Conservation (phyloP, 2,797 vertebrate genomes). For the Scomberomorus guttatus region DNA sequence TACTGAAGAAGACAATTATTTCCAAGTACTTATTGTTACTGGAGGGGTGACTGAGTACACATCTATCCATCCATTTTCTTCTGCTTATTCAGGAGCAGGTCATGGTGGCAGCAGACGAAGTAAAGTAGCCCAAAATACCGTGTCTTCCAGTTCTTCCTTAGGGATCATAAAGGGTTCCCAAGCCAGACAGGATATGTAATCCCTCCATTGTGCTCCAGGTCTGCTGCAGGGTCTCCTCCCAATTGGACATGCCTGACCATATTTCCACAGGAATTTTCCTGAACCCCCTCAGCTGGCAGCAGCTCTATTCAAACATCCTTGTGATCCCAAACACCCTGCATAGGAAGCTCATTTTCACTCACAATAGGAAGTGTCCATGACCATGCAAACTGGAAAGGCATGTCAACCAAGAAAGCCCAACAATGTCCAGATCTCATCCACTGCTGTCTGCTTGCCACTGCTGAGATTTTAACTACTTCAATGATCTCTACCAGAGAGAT, state of each 20-base stretch:
- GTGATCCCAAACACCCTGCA: background rate
- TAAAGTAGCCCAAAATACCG: slow-evolving; percentile 6
- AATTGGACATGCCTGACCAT: slow-evolving; percentile 11
- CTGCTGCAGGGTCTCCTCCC: slow-evolving; percentile 42
- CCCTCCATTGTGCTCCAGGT: slow-evolving; percentile 33
- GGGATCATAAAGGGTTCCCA: slow-evolving; percentile 27
- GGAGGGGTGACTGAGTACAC: background rate
- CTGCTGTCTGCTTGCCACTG: background rate
- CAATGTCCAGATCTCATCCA: slow-evolving; percentile 1
- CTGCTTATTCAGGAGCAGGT: slow-evolving; percentile 9
- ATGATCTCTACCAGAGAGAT: slow-evolving; percentile 9
- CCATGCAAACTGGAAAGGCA: background rate
- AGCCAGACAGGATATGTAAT: slow-evolving; percentile 41
- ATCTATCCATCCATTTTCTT: slow-evolving; percentile 21
- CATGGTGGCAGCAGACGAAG: slow-evolving; percentile 14
- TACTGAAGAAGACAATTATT: slow-evolving; percentile 26
- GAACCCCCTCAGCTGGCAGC: slow-evolving; percentile 22
- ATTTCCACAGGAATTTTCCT: slow-evolving; percentile 26
- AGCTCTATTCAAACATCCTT: slow-evolving; percentile 3
- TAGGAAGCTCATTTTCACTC: slow-evolving; percentile 4
- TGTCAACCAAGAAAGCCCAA: slow-evolving; percentile 12
- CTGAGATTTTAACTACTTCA: background rate
- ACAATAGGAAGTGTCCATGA: background rate
- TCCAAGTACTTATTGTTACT: slow-evolving; percentile 5
- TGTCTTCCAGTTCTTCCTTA: slow-evolving; percentile 26